phyloP scores from a whole-genome alignment of 2,113 vertebrate genomes.

The Motacilla tschutschensis region DNA sequence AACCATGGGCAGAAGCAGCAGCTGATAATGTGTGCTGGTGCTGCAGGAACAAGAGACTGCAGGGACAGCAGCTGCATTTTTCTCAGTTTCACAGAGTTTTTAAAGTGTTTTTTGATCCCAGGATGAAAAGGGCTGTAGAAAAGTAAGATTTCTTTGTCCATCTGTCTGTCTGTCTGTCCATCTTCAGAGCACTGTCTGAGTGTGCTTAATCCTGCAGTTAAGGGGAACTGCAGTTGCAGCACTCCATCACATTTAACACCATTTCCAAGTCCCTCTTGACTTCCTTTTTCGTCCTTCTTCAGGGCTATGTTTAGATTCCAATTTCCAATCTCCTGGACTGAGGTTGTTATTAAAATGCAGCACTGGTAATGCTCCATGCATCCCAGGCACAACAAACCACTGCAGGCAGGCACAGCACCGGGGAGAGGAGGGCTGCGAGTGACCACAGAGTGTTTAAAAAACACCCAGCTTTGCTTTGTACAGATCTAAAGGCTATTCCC shows the following conservation, averaged over 20 bases:
- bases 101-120: not conserved
- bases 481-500: not conserved
- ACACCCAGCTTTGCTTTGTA: not conserved
- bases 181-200: not conserved
- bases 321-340: constrained; percentile 13
- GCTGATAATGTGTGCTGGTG: accelerated
- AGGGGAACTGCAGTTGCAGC: not conserved
- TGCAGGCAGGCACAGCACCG: not conserved
- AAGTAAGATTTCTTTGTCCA: not conserved
- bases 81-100: not conserved
- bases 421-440: not conserved
- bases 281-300: constrained; percentile 14
- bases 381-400: constrained; percentile 17
- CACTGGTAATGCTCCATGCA: not conserved
- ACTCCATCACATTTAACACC: not conserved
- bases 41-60: not conserved
- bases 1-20: accelerated
- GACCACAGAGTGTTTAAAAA: not conserved
- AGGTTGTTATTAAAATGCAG: constrained; percentile 20
- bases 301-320: constrained; percentile 3
- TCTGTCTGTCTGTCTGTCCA: not conserved
- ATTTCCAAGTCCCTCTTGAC: not conserved
- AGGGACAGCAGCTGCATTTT: not conserved
- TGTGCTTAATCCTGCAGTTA: not conserved
- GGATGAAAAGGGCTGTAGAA: not conserved